A percentile compares a stretch with the other conserved stretches of the same genome.
Conservation (phyloP, 2,888 invertebrate genomes). For the Helleia helle region DNA sequence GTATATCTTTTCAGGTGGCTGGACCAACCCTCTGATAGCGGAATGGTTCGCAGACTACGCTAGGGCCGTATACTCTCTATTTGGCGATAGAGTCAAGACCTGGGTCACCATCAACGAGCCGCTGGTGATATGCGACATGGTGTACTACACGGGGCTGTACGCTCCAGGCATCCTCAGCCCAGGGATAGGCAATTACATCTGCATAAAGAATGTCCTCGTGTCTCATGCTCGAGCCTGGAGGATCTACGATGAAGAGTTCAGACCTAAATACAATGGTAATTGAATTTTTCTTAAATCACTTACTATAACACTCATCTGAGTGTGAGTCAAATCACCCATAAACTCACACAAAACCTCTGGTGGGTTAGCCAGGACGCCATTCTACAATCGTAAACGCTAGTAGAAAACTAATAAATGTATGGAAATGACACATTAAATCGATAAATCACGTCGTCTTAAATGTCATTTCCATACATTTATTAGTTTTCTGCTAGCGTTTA, state of each 20-base stretch:
- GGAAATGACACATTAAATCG: too few species aligned
- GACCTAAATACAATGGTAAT: constrained; percentile 59
- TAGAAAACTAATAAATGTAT: too few species aligned
- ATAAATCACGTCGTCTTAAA: too few species aligned
- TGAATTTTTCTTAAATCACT: too few species aligned
- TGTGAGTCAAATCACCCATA: too few species aligned
- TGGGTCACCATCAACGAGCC: constrained; percentile 87
- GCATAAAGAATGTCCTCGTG: constrained; percentile 77
- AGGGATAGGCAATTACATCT: constrained; percentile 70
- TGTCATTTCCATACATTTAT: too few species aligned
- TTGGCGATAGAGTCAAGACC: constrained; percentile 73
- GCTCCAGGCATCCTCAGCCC: constrained; percentile 40
- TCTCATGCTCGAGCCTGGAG: constrained; percentile 79
- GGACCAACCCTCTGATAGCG: constrained; percentile 76
- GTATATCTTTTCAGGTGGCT: constrained; percentile 68
- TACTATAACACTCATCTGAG: too few species aligned
- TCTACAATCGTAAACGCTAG: too few species aligned
- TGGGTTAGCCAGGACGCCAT: too few species aligned
- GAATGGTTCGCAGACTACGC: constrained; percentile 77
- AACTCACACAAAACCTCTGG: too few species aligned
- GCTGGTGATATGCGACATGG: constrained; percentile 39
- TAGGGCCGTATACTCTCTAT: constrained; percentile 64
- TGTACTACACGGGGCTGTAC: constrained; percentile 47
- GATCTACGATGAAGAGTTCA: constrained; percentile 73
- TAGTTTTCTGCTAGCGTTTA: too few species aligned